Evolutionary conservation across 2,113 vertebrate genomes (phyloP).

Genomic region (Canis aureus): DNA sequence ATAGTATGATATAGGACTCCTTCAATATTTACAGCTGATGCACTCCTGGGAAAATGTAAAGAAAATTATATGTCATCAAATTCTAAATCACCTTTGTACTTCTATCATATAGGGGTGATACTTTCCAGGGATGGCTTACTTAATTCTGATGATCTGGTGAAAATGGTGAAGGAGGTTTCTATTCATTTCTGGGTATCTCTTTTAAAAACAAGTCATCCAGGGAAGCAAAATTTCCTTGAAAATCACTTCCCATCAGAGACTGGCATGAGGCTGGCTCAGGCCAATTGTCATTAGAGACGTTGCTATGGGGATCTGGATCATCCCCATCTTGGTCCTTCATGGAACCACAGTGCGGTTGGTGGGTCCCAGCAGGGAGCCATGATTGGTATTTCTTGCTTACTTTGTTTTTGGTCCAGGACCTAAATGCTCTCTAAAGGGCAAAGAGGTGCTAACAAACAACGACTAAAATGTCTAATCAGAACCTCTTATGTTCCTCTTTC

Average conservation of each 20-base stretch:
- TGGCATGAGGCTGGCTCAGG: background rate
- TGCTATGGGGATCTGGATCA: background rate
- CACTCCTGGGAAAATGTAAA: background rate
- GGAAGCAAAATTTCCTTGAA: background rate
- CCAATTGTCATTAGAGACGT: background rate
- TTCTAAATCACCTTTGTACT: background rate
- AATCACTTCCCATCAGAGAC: background rate
- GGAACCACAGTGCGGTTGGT: background rate
- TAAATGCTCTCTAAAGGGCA: constrained; percentile 16
- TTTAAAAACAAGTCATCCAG: constrained; percentile 24
- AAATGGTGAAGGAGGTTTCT: background rate
- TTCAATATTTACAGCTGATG: background rate
- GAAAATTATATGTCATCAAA: background rate
- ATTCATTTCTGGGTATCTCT: constrained; percentile 17
- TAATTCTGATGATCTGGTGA: background rate
- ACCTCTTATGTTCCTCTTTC: background rate
- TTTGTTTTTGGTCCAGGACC: background rate
- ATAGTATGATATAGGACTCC: background rate
- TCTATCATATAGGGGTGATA: background rate
- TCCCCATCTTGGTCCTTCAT: background rate
- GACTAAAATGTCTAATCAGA: background rate
- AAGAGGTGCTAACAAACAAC: background rate
- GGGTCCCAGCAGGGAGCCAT: background rate
- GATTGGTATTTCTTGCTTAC: background rate
- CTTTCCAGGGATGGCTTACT: background rate